Evolutionary conservation across 2,888 invertebrate species (phyloP).

Genomic region (Neoascia interrupta): DNA sequence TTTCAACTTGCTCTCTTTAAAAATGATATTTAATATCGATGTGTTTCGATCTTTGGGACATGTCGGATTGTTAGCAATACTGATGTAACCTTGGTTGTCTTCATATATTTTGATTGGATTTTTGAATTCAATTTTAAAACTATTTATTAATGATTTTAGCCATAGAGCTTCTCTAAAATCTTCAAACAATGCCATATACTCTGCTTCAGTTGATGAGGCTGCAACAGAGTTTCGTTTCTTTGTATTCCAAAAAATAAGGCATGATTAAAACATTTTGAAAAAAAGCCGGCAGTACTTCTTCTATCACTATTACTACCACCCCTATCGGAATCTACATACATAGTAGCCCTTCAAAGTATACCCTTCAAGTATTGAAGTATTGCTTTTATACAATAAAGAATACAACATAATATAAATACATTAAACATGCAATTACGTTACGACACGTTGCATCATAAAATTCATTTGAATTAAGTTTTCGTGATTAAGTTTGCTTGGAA

Average conservation of each 20-base stretch:
- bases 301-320: constrained; percentile 26
- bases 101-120: background rate
- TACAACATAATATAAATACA: constrained; percentile 63
- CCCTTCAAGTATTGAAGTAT: constrained; percentile 22
- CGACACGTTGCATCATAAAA: constrained; percentile 69
- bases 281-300: constrained; percentile 57
- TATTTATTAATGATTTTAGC: background rate
- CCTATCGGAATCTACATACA: constrained; percentile 50
- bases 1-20: constrained; percentile 24
- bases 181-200: background rate
- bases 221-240: background rate
- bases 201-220: too few relatives aligned
- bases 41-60: constrained; percentile 36
- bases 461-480: constrained; percentile 70
- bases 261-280: background rate
- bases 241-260: background rate
- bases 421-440: constrained; percentile 69
- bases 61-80: constrained; percentile 19
- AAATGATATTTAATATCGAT: constrained; percentile 50
- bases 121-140: background rate
- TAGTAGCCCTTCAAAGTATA: constrained; percentile 1
- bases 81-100: background rate
- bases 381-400: constrained; percentile 54
- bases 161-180: background rate
- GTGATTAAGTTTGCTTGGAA: constrained; percentile 70